phyloP scores from a whole-genome alignment of 2,797 vertebrate genomes.

The Tiaroga cobitis region DNA sequence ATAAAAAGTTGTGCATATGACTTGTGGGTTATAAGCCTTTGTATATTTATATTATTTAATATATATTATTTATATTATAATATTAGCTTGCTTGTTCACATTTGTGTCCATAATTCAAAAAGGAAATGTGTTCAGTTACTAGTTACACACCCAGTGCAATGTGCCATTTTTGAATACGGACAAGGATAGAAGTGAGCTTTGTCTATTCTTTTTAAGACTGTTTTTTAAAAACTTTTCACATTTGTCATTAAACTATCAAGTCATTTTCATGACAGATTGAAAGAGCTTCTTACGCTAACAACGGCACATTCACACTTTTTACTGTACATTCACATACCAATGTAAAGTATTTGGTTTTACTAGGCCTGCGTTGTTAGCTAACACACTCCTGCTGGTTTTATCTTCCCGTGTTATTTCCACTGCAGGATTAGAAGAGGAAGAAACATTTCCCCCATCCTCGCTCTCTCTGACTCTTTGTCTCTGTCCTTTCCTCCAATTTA shows the following conservation, averaged over 20 bases:
- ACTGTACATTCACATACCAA: background rate
- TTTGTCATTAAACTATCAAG: background rate
- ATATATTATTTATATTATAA: no score
- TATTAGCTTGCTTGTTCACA: background rate
- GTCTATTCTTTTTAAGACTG: background rate
- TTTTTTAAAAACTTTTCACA: no score
- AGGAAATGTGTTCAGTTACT: background rate
- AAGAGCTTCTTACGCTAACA: background rate
- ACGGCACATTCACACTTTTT: background rate
- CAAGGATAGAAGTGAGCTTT: background rate
- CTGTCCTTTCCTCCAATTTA: conserved; percentile 43
- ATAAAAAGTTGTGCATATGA: no score
- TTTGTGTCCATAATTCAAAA: background rate
- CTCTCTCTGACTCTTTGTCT: conserved; percentile 35
- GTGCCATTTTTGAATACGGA: background rate
- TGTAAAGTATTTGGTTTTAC: background rate
- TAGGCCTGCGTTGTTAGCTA: background rate
- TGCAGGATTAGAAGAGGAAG: conserved; percentile 20
- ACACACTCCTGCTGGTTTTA: background rate
- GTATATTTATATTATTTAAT: no score
- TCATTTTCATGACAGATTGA: background rate
- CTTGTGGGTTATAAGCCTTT: no score
- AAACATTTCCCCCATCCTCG: conserved; percentile 11
- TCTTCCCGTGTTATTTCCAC: conserved; percentile 9
- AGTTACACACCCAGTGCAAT: background rate